A percentile compares a stretch with the other conserved stretches of the same genome.
These are phyloP conservation scores for Aphaenogaster ashmeadi DNA, from an alignment of 1,140 invertebrate species.

Conservation along the genomic window DNA sequence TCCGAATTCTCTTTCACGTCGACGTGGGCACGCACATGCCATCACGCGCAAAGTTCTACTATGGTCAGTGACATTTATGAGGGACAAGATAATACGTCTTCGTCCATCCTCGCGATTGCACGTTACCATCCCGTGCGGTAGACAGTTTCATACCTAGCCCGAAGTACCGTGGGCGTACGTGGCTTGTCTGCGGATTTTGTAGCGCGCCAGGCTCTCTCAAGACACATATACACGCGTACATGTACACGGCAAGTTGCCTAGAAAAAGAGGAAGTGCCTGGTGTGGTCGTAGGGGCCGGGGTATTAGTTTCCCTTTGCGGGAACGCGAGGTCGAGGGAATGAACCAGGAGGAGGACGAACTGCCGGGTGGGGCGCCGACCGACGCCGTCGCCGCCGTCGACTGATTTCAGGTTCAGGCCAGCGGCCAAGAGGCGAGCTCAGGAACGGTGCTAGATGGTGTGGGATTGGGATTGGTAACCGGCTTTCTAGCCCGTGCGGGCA, in stretches of 20 bases:
- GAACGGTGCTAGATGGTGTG: conserved; percentile 75
- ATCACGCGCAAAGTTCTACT: conserved; percentile 13
- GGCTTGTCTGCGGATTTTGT: conserved; percentile 74
- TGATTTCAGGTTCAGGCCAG: conserved; percentile 78
- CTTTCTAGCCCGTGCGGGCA: conserved; percentile 76
- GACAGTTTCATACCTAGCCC: conserved; percentile 52
- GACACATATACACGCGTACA: not conserved
- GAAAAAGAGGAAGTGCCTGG: conserved; percentile 73
- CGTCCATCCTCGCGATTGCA: conserved; percentile 57
- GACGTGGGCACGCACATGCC: not conserved
- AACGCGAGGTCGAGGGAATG: conserved; percentile 67
- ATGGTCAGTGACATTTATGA: conserved; percentile 58
- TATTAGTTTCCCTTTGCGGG: conserved; percentile 78
- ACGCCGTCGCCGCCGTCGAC: conserved; percentile 39
- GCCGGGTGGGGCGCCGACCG: conserved; percentile 66
- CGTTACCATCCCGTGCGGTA: conserved; percentile 39
- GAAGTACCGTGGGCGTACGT: conserved; percentile 70
- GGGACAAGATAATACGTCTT: conserved; percentile 65
- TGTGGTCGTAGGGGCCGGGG: conserved; percentile 58
- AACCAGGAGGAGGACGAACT: conserved; percentile 61
- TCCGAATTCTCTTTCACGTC: conserved; percentile 55
- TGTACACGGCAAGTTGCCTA: conserved; percentile 32
- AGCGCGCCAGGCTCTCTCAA: conserved; percentile 51
- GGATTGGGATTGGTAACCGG: conserved; percentile 83
- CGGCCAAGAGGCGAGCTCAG: conserved; percentile 74